Evolutionary conservation across 2,113 vertebrate genomes (phyloP).

Genomic region (Dendropsophus ebraccatus): DNA sequence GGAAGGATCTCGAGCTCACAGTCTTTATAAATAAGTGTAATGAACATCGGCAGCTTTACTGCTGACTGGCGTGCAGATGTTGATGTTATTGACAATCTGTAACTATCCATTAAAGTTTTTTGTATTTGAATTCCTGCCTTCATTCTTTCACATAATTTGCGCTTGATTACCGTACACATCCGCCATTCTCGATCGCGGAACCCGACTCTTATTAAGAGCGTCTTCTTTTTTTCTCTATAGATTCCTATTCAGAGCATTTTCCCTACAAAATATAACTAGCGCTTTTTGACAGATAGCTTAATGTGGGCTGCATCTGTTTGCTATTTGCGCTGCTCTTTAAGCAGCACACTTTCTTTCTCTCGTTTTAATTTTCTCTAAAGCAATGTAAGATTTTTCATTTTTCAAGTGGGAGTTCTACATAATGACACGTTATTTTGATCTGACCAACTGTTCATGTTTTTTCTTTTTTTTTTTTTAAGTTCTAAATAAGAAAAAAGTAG

Average conservation of each 20-base stretch:
- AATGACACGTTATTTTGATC: constrained; percentile 55
- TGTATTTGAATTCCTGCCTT: constrained; percentile 7
- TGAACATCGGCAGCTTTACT: constrained; percentile 22
- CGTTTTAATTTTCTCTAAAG: constrained; percentile 31
- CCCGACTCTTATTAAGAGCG: neutral
- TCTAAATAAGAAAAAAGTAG: no score
- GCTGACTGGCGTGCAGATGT: constrained; percentile 43
- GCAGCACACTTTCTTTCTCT: neutral
- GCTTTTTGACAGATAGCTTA: constrained; percentile 13
- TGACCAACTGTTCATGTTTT: constrained; percentile 59
- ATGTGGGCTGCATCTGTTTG: constrained; percentile 52
- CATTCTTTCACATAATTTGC: constrained; percentile 46
- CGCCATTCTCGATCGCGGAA: neutral
- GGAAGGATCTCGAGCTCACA: neutral
- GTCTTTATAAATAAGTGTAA: constrained; percentile 2
- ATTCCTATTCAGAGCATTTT: constrained; percentile 21
- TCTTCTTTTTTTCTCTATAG: constrained; percentile 4
- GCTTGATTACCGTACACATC: constrained; percentile 38
- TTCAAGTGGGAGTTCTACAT: constrained; percentile 55
- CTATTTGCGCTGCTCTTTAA: constrained; percentile 29
- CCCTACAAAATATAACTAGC: neutral
- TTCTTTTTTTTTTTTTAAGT: no score
- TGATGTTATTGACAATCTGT: constrained; percentile 3
- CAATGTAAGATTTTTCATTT: constrained; percentile 41
- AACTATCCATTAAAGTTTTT: constrained; percentile 38